These are phyloP conservation scores for Climacteris rufus DNA, from an alignment of 2,113 vertebrate species.

Conservation along the genomic window DNA sequence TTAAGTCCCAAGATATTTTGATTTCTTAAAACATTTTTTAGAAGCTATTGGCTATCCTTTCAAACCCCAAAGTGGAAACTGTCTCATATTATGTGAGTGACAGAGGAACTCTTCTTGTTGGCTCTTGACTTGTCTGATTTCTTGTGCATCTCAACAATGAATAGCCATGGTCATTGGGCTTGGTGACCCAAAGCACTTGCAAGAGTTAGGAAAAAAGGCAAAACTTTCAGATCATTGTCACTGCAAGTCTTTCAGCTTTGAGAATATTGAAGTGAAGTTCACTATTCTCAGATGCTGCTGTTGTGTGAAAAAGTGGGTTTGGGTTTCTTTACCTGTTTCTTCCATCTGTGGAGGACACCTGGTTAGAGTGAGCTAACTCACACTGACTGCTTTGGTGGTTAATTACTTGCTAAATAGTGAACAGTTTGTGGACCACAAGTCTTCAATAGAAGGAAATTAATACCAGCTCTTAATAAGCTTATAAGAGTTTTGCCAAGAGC, in stretches of 20 bases:
- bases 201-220: background rate
- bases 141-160: background rate
- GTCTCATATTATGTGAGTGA: background rate
- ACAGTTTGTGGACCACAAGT: background rate
- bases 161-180: accelerated
- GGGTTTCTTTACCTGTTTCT: background rate
- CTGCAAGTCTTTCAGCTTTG: background rate
- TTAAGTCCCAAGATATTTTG: background rate
- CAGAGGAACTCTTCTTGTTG: background rate
- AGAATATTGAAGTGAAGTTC: background rate
- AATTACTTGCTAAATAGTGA: background rate
- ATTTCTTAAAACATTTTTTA: background rate
- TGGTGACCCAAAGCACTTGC: background rate
- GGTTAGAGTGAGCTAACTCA: background rate
- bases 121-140: background rate
- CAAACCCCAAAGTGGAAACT: background rate
- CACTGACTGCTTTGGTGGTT: background rate
- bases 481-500: background rate
- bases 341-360: background rate
- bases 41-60: background rate
- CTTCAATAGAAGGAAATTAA: background rate
- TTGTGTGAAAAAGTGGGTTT: accelerated
- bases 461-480: background rate
- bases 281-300: accelerated
- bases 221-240: background rate